These are phyloP conservation scores for Glaucomys volans DNA, from an alignment of 2,113 vertebrate species.

Conservation along the genomic window DNA sequence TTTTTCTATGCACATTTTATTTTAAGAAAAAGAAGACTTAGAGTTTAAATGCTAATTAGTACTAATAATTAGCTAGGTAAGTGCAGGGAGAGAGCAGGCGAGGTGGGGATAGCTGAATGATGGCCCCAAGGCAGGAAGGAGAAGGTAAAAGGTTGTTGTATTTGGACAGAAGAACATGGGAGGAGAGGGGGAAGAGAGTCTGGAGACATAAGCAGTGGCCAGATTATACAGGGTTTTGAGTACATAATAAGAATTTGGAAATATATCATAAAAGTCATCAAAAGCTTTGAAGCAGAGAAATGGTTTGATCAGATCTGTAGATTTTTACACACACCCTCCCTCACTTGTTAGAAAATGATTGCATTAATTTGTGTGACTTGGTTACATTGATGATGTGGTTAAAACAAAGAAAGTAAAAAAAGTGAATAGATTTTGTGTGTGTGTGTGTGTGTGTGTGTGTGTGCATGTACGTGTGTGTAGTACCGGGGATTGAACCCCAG, in stretches of 20 bases:
- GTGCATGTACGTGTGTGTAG: no score
- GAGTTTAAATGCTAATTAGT: slow-evolving; percentile 17
- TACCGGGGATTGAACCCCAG: background rate
- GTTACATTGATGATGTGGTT: background rate
- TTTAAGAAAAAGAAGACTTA: slow-evolving; percentile 4
- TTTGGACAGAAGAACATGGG: background rate
- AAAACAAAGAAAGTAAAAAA: background rate
- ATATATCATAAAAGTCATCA: slow-evolving; percentile 38
- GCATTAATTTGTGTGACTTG: background rate
- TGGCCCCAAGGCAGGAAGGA: background rate
- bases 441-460: no score
- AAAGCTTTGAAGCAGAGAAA: slow-evolving; percentile 38
- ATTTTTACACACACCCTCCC: background rate
- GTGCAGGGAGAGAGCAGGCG: background rate
- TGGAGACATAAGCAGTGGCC: background rate
- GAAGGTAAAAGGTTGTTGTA: slow-evolving; percentile 21
- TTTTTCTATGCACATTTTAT: background rate
- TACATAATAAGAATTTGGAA: slow-evolving; percentile 15
- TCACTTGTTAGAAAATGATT: background rate
- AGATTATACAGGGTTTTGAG: slow-evolving; percentile 7
- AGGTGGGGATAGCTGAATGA: background rate
- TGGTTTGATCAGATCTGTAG: background rate
- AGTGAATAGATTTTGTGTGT: background rate
- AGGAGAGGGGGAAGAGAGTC: background rate
- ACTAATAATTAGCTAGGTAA: slow-evolving; percentile 36